A percentile compares a stretch with the other conserved stretches of the same genome.
These are phyloP conservation scores for Diacarnus erythraeanus DNA, from an alignment of 37 sponge, comb jelly and placozoan genomes.

Conservation along the genomic window DNA sequence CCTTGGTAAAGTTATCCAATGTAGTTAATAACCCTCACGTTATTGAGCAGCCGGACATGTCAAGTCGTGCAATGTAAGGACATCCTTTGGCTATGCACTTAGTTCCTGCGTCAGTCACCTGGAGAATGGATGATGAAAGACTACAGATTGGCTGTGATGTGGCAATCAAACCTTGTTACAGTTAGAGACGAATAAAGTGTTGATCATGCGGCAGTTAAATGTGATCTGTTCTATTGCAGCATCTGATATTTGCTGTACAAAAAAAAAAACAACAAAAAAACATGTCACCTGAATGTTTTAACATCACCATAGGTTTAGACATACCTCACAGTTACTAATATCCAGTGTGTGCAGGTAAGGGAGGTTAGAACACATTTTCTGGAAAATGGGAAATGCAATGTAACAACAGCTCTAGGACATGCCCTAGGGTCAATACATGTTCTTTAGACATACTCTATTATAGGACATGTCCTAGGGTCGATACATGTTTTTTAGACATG, in stretches of 20 bases:
- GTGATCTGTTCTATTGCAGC: slow-evolving; percentile 53
- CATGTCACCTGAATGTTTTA: not conserved
- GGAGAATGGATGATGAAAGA: not conserved
- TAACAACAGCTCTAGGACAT: not conserved
- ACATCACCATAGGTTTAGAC: not conserved
- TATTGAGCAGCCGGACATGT: slow-evolving; percentile 45
- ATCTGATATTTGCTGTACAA: slow-evolving; percentile 71
- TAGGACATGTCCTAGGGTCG: not conserved
- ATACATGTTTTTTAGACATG: not conserved
- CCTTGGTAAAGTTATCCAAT: too few species aligned
- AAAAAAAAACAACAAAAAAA: too few species aligned
- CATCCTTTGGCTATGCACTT: slow-evolving; percentile 83
- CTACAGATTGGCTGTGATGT: not conserved
- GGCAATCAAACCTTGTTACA: slow-evolving; percentile 46
- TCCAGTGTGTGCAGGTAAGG: slow-evolving; percentile 70
- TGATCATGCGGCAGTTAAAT: slow-evolving; percentile 77
- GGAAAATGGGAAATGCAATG: not conserved
- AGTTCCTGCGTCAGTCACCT: slow-evolving; percentile 80
- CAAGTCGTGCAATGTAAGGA: slow-evolving; percentile 21
- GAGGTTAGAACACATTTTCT: slow-evolving; percentile 70
- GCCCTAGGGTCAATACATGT: not conserved
- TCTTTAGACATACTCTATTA: not conserved
- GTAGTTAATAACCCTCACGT: slow-evolving; percentile 56
- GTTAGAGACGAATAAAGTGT: slow-evolving; percentile 40
- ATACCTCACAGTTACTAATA: slow-evolving; percentile 78